phyloP scores from a whole-genome alignment of 2,888 invertebrate genomes.

The Drosophila putrida region DNA sequence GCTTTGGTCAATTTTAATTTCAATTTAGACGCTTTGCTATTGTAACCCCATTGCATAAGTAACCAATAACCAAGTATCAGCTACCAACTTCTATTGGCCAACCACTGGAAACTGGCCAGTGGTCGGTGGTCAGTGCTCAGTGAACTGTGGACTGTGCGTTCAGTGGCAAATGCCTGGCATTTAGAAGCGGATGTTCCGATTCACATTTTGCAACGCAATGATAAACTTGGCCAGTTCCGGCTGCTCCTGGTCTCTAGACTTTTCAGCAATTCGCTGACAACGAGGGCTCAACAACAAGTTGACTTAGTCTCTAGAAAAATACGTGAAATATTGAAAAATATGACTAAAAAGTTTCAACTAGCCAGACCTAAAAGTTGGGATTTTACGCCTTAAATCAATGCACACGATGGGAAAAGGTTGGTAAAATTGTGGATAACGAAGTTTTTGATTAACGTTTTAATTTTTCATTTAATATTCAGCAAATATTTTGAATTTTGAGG shows the following conservation, averaged over 20 bases:
- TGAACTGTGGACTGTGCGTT: slow-evolving; percentile 5
- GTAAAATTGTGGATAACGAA: no score
- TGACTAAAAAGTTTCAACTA: no score
- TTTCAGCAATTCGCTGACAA: neutral
- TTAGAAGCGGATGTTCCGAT: slow-evolving; percentile 81
- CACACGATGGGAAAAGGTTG: no score
- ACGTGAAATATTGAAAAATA: neutral
- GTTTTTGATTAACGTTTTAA: no score
- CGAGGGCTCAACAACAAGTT: slow-evolving; percentile 20
- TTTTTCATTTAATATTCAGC: no score
- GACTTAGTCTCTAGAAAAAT: neutral
- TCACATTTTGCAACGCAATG: slow-evolving; percentile 81
- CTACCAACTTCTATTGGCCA: slow-evolving; percentile 8
- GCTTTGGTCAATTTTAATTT: slow-evolving; percentile 67
- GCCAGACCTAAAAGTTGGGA: no score
- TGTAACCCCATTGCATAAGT: slow-evolving; percentile 66
- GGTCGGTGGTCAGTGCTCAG: neutral
- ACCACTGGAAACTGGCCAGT: slow-evolving; percentile 7
- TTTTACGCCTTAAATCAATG: no score
- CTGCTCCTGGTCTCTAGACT: slow-evolving; percentile 26
- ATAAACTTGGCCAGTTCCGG: slow-evolving; percentile 78
- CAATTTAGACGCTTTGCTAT: slow-evolving; percentile 49
- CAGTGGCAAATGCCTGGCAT: slow-evolving; percentile 68
- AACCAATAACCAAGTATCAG: slow-evolving; percentile 9
- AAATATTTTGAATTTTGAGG: no score